phyloP scores from a whole-genome alignment of 2,797 vertebrate species.

The Diceros bicornis region DNA sequence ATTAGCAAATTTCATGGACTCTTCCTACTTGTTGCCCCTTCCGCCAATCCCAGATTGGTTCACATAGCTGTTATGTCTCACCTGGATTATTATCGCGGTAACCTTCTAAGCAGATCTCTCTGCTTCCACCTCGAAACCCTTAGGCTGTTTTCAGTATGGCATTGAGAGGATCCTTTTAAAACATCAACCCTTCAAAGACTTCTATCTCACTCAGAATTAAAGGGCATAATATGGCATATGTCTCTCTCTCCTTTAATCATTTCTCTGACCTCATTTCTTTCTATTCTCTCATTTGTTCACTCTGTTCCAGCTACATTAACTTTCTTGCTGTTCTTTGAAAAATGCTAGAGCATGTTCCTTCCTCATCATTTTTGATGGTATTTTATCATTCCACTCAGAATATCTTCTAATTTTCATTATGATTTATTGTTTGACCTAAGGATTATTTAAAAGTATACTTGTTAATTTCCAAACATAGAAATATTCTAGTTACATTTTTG shows the following conservation, averaged over 20 bases:
- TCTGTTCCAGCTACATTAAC: neutral
- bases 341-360: neutral
- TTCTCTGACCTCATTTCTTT: constrained; percentile 24
- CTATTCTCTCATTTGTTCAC: neutral
- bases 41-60: neutral
- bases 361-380: neutral
- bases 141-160: neutral
- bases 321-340: neutral
- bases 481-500: neutral
- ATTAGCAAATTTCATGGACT: neutral
- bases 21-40: neutral
- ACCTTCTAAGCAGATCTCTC: neutral
- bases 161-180: neutral
- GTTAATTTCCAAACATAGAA: neutral
- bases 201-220: neutral
- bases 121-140: neutral
- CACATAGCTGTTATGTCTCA: neutral
- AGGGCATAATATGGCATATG: neutral
- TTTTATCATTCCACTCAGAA: neutral
- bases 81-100: neutral
- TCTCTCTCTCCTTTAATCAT: neutral
- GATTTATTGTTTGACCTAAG: constrained; percentile 8
- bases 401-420: neutral
- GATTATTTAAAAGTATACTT: neutral
- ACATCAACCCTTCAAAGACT: neutral